Conservation (phyloP, 2,797 vertebrate species). For the Zenarchopterus dispar region DNA sequence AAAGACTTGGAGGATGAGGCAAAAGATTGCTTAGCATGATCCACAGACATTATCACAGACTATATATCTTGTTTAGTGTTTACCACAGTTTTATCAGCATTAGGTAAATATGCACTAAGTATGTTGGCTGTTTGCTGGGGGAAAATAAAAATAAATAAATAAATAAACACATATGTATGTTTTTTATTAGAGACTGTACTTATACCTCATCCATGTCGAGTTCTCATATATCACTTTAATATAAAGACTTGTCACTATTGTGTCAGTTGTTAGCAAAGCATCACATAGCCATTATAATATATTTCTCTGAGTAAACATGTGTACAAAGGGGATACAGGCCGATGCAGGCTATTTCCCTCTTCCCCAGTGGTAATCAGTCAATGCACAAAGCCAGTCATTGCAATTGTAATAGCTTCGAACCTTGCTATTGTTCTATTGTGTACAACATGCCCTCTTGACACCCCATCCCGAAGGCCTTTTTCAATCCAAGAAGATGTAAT, state of each 20-base stretch:
- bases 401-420: constrained; percentile 53
- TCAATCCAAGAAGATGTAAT: constrained; percentile 52
- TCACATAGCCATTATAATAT: constrained; percentile 36
- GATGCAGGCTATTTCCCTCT: constrained; percentile 50
- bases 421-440: constrained; percentile 50
- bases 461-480: constrained; percentile 55
- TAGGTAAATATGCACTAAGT: too few relatives aligned
- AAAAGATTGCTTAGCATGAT: too few relatives aligned
- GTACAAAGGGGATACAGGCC: constrained; percentile 41
- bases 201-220: too few relatives aligned
- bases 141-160: too few relatives aligned
- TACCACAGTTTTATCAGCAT: too few relatives aligned
- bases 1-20: too few relatives aligned
- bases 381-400: constrained; percentile 63
- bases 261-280: constrained; percentile 25
- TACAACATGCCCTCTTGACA: constrained; percentile 56
- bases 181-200: too few relatives aligned
- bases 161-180: too few relatives aligned
- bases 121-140: too few relatives aligned
- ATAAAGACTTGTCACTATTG: not conserved
- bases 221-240: not conserved
- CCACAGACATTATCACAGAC: too few relatives aligned
- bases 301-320: constrained; percentile 54
- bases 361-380: constrained; percentile 65
- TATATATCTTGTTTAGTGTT: too few relatives aligned